phyloP scores from a whole-genome alignment of 1,140 invertebrate species.

The silkworm (Bombyx mori) region DNA sequence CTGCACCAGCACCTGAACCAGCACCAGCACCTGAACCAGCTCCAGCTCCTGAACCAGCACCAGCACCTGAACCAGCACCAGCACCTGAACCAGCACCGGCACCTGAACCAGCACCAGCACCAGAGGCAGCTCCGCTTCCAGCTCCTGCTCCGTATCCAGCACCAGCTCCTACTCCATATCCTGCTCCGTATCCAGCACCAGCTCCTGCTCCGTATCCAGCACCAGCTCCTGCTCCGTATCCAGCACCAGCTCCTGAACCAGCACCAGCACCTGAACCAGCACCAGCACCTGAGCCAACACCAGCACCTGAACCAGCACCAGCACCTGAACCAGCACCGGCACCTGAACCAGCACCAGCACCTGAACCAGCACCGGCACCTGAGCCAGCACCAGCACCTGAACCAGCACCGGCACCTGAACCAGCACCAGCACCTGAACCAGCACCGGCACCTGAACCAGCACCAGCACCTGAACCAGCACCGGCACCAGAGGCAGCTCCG shows the following conservation, averaged over 20 bases:
- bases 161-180: background rate
- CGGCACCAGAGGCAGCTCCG: too few relatives aligned
- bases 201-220: background rate
- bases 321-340: background rate
- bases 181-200: conserved; percentile 1
- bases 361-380: background rate
- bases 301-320: background rate
- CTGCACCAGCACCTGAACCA: background rate
- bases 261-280: conserved; percentile 1
- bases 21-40: background rate
- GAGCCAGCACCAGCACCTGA: too few relatives aligned
- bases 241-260: background rate
- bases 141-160: conserved; percentile 8
- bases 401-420: background rate
- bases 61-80: background rate
- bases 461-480: background rate
- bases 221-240: background rate
- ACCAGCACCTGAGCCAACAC: background rate
- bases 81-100: background rate
- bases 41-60: background rate
- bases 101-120: conserved; percentile 2
- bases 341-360: background rate
- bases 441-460: background rate
- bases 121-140: background rate
- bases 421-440: background rate